Evolutionary conservation across 2,797 vertebrate species (phyloP).

Genomic region (Tauraco hartlaubi): DNA sequence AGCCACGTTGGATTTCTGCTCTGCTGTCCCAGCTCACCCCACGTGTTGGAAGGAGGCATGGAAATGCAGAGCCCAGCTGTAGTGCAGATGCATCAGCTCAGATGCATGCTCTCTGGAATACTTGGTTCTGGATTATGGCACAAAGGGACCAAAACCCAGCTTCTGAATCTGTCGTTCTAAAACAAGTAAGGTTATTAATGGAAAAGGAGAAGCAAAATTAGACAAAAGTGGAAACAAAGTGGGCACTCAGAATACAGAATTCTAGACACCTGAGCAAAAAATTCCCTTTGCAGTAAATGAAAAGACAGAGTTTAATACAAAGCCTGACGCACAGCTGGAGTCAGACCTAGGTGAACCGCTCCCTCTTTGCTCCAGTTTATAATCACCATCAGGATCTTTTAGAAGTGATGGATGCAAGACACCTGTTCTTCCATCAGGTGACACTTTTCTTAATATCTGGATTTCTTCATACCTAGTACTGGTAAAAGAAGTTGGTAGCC

Average conservation of each 20-base stretch:
- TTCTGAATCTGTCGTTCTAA: not conserved
- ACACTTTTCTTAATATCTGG: not conserved
- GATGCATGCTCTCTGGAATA: not conserved
- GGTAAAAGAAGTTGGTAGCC: not conserved
- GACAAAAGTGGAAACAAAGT: not conserved
- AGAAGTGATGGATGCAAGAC: not conserved
- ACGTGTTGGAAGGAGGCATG: conserved; percentile 27
- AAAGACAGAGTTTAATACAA: not conserved
- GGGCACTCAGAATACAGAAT: not conserved
- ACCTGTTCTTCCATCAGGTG: not conserved
- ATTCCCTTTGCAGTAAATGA: not conserved
- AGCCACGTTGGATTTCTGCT: conserved; percentile 19
- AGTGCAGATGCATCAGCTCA: conserved; percentile 48
- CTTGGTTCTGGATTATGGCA: conserved; percentile 22
- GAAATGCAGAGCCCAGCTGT: conserved; percentile 65
- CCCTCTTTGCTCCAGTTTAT: not conserved
- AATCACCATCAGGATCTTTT: not conserved
- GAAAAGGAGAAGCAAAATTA: not conserved
- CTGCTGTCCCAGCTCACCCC: conserved; percentile 45
- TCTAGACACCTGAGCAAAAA: not conserved
- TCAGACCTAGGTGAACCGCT: not conserved
- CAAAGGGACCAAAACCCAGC: conserved; percentile 10
- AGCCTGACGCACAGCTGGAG: not conserved
- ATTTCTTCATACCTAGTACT: not conserved
- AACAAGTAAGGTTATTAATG: not conserved